Base-by-base conservation (phyloP, 2,113 vertebrate species). In the Eonycteris spelaea region DNA sequence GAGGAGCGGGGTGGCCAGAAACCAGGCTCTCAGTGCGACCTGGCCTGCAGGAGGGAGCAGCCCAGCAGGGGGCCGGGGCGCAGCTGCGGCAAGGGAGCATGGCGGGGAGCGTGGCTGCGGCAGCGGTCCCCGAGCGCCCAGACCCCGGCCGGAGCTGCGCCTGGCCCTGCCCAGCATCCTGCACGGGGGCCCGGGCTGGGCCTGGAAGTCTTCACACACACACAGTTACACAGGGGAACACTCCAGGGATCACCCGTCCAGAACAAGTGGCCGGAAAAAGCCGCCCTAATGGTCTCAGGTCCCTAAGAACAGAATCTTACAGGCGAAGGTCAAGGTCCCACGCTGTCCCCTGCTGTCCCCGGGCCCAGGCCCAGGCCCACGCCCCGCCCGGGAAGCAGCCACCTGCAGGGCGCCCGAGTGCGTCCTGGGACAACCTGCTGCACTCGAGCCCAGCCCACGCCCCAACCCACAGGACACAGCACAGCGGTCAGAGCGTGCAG, bases 381-480 rank as follows among this genome's bases (percentile, higher is more conserved):
- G 26, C 59, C 51, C 21, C 19, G 1, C 5, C 45, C 85, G 30
- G 24, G 26, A 51, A 35, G 21, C 1, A 2, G n/a, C 63, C 21
- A 30, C 22, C 33, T 13, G 28, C n/a, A 51, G 15, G 14, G 55
- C 9, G 33, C 2, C 12, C 5, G 14, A 30, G 35, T 0, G 9
- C 70, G 4, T 10, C 70, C 77, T 43, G 0, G 12, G 77, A 55
- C 21, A 7, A 28, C 30, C 43, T 24, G 38, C 30, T 38, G 3
- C 55, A 22, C 55, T 1, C 1, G 7, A 24, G 18, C 45, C 11
- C 38, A 24, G 18, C 45, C 11, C 38, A 5, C 0, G 0, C 33
- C n/a, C 53, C 2, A 0, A 26, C 53, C 21, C 43, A 7, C 21
- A 12, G 16, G 61, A 5, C 14, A 21, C 28, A 45, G 22, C 74